phyloP scores from a whole-genome alignment of 2,113 vertebrate species.

The Suricata suricatta region DNA sequence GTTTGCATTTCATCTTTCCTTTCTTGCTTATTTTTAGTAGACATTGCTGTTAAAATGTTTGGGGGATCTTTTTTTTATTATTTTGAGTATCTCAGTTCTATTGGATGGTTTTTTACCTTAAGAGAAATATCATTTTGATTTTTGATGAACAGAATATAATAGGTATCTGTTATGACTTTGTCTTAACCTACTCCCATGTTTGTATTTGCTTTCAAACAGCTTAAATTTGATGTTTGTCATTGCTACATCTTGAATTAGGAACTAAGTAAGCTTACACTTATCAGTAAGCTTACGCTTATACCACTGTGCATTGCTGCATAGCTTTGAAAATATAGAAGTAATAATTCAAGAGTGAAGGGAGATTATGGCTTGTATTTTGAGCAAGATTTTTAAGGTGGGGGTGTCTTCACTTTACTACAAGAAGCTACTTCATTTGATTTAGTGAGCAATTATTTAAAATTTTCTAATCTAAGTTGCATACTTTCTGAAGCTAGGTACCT shows the following conservation, averaged over 20 bases:
- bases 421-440: background rate
- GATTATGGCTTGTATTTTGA: background rate
- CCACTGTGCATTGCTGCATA: background rate
- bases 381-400: background rate
- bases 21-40: constrained; percentile 22
- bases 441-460: background rate
- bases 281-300: background rate
- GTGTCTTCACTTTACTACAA: background rate
- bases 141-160: background rate
- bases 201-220: background rate
- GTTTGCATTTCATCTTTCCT: background rate
- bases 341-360: background rate
- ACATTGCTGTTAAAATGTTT: background rate
- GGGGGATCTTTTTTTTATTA: background rate
- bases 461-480: background rate
- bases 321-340: background rate
- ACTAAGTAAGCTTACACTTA: background rate
- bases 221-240: background rate
- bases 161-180: background rate
- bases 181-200: background rate
- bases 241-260: background rate
- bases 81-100: background rate
- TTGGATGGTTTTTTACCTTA: background rate
- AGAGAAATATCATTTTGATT: background rate
- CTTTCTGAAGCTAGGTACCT: background rate